Base-by-base conservation (phyloP, 1,140 invertebrate genomes). In the Ladona fulva region DNA sequence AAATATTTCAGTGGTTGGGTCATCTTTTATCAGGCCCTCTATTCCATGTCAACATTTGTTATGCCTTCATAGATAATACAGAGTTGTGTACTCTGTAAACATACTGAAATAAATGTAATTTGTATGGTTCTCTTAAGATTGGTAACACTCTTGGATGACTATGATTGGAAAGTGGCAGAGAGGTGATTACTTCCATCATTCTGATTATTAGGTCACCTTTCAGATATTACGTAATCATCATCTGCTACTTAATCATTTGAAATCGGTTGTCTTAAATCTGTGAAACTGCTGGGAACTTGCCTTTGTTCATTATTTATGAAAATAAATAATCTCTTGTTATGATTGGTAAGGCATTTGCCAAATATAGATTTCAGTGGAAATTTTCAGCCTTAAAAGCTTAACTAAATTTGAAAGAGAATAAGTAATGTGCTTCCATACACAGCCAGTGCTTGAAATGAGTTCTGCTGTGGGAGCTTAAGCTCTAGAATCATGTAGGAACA, bases 1-100 rank as follows among this genome's bases (percentile, higher is more conserved):
- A 22, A 1, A 22, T 66, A 66, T 16, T 66, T 66, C 52, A 66
- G 52, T 66, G 52, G 52, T 66, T 66, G 52, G 52, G 52, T 22
- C n/a, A 22, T 22, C 14, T 66, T 66, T 66, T 19, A 66, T 6
- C 52, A 66, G n/a, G 12, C 52, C 52, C 52, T 66, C 5, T 66
- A 66, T 66, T 66, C 52, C 52, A 66, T 66, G 52, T 66, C 52
- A 66, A 66, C 52, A 66, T 66, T 66, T 66, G 52, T 66, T 66
- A 66, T 66, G 52, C 52, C 52, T 66, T 66, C 52, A 12, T 66
- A 16, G n/a, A 66, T 66, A 66, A 1, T 6, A 1, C 52, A 66
- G 52, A 66, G 52, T 52, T 6, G n/a, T 66, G 3, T 66, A 66
- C 52, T 66, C 52, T 66, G 52, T 22, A 66, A 66, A 66, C 52